Conservation (phyloP, 2,888 invertebrate species). For the Agonopterix arenella region DNA sequence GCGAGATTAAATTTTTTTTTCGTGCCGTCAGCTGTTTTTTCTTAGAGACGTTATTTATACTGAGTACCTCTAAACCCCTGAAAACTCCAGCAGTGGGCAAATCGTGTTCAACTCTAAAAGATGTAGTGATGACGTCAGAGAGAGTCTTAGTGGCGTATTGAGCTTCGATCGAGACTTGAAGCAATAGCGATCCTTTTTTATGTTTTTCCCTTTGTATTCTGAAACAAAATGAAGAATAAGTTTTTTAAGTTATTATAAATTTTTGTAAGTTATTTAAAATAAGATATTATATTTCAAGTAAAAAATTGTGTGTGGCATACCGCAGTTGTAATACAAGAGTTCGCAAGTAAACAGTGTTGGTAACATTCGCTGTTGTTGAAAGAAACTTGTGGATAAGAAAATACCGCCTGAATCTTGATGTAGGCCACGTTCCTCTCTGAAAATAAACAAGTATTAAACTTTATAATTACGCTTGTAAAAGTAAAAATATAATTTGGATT, state of each 20-base stretch:
- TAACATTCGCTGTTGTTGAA: constrained; percentile 37
- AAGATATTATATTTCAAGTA: too few species aligned
- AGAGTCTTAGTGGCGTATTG: constrained; percentile 38
- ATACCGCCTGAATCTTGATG: constrained; percentile 40
- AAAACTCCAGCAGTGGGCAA: constrained; percentile 55
- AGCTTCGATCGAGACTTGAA: constrained; percentile 33
- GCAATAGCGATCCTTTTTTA: constrained; percentile 28
- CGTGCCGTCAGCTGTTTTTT: too few species aligned
- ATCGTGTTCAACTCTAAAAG: constrained; percentile 36
- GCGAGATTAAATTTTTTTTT: too few species aligned
- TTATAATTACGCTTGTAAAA: too few species aligned
- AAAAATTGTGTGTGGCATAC: constrained; percentile 37
- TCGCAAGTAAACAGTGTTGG: constrained; percentile 40
- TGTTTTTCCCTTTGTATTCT: constrained; percentile 39
- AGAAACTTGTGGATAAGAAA: constrained; percentile 37
- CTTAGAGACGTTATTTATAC: too few species aligned
- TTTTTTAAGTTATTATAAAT: too few species aligned
- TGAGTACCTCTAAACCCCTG: constrained; percentile 53
- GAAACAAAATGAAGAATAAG: constrained; percentile 7
- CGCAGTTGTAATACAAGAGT: constrained; percentile 35
- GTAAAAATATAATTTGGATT: too few species aligned
- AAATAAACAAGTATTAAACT: constrained; percentile 8
- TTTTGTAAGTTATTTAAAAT: too few species aligned
- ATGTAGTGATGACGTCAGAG: constrained; percentile 25
- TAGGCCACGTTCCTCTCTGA: constrained; percentile 50